These are phyloP conservation scores for Forbesichthys agassizii DNA, from an alignment of 2,113 vertebrate genomes.

Conservation along the genomic window DNA sequence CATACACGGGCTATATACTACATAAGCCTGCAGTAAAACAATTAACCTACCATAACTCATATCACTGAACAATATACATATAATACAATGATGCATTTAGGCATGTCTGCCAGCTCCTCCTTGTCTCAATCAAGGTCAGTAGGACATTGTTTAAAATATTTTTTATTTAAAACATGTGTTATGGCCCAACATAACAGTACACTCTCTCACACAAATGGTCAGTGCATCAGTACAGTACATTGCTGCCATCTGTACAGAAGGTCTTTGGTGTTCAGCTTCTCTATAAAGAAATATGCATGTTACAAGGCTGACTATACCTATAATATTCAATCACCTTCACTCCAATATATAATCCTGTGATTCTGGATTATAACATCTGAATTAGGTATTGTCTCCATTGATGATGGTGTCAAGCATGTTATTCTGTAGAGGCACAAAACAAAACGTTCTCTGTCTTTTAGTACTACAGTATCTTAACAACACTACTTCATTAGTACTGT, in stretches of 20 bases:
- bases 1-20: slow-evolving; percentile 23
- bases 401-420: not conserved
- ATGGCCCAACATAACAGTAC: not conserved
- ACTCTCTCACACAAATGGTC: too few relatives aligned
- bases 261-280: slow-evolving; percentile 1
- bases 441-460: not conserved
- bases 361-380: not conserved
- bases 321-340: not conserved
- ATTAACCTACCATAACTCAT: slow-evolving; percentile 29
- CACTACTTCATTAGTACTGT: too few relatives aligned
- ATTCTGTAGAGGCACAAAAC: not conserved
- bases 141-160: slow-evolving; percentile 9
- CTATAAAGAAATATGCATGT: not conserved
- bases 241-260: not conserved
- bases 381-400: not conserved
- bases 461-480: too few relatives aligned
- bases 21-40: slow-evolving; percentile 34
- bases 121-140: slow-evolving; percentile 41
- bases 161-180: not conserved
- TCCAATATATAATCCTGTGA: not conserved
- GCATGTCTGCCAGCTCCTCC: slow-evolving; percentile 35
- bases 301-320: not conserved
- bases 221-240: slow-evolving; percentile 4
- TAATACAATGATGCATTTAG: slow-evolving; percentile 42
- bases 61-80: slow-evolving; percentile 53